Evolutionary conservation across 92 coral and sea anemone species (phyloP).

Genomic region (Ricordea florida): DNA sequence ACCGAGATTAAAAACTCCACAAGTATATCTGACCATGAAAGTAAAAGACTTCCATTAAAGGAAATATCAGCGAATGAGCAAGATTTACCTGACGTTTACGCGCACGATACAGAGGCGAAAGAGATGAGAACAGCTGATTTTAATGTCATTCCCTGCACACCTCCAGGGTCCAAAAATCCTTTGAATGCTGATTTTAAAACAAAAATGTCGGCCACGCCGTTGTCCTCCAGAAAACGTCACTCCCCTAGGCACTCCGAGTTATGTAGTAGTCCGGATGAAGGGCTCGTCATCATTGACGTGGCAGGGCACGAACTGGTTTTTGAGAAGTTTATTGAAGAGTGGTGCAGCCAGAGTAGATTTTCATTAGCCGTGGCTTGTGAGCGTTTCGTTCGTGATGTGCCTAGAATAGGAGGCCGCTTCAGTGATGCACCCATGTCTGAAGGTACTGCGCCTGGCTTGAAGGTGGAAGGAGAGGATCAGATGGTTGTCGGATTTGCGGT

Average conservation of each 20-base stretch:
- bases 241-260: conserved; percentile 5
- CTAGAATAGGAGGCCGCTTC: conserved; percentile 89
- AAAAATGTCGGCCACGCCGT: conserved; percentile 20
- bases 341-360: conserved; percentile 67
- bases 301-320: conserved; percentile 73
- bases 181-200: conserved; percentile 25
- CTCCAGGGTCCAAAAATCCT: conserved; percentile 15
- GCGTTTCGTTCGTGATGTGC: conserved; percentile 52
- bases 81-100: not conserved
- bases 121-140: not conserved
- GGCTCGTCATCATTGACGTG: conserved; percentile 72
- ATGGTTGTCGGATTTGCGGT: conserved; percentile 85
- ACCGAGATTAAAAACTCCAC: not conserved
- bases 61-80: not conserved
- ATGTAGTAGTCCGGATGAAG: conserved; percentile 19
- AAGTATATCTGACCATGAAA: not conserved
- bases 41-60: conserved; percentile 9
- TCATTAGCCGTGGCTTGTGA: conserved; percentile 89
- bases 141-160: conserved; percentile 47
- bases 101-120: too few relatives aligned
- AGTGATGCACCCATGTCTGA: conserved; percentile 39
- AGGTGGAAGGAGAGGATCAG: conserved; percentile 78
- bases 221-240: conserved; percentile 17
- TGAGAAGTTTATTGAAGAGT: conserved; percentile 75
- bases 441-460: conserved; percentile 49